A percentile compares a stretch with the other conserved stretches of the same genome.
Conservation (phyloP, 2,113 vertebrate species). For the Dryoscopus gambensis region DNA sequence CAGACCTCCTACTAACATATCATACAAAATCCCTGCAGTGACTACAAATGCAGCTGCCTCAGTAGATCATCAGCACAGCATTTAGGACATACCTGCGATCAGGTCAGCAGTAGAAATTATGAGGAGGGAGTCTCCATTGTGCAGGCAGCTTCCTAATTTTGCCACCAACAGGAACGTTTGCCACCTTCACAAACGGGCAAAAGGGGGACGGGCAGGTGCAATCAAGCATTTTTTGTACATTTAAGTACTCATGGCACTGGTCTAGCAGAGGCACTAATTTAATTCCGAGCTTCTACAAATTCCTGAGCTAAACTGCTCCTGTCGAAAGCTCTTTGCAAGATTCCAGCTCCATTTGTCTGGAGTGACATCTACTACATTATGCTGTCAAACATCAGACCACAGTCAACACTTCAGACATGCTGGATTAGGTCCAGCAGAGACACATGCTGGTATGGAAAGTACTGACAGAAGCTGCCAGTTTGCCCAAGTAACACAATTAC, state of each 20-base stretch:
- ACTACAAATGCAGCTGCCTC: not conserved
- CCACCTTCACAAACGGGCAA: not conserved
- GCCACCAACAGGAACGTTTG: not conserved
- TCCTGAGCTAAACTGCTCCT: not conserved
- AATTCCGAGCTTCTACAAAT: not conserved
- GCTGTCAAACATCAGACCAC: constrained; percentile 13
- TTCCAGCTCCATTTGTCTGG: not conserved
- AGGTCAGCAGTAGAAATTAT: not conserved
- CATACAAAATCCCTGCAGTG: not conserved
- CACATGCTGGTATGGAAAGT: not conserved
- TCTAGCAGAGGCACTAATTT: not conserved
- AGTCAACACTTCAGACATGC: not conserved
- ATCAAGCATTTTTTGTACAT: not conserved
- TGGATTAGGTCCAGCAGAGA: constrained; percentile 5
- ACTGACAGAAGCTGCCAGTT: not conserved
- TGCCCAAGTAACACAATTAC: not conserved
- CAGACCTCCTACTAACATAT: not conserved
- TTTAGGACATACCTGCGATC: not conserved
- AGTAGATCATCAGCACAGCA: not conserved
- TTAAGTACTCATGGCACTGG: not conserved
- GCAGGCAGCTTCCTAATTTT: not conserved
- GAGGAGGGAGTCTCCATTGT: not conserved
- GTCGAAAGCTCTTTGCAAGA: not conserved
- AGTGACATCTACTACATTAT: not conserved
- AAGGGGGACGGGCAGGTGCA: not conserved